Evolutionary conservation across 2,797 vertebrate genomes (phyloP), one percentile per base, ranked within the genome.

Genomic region (Urosaurus nigricauda): DNA sequence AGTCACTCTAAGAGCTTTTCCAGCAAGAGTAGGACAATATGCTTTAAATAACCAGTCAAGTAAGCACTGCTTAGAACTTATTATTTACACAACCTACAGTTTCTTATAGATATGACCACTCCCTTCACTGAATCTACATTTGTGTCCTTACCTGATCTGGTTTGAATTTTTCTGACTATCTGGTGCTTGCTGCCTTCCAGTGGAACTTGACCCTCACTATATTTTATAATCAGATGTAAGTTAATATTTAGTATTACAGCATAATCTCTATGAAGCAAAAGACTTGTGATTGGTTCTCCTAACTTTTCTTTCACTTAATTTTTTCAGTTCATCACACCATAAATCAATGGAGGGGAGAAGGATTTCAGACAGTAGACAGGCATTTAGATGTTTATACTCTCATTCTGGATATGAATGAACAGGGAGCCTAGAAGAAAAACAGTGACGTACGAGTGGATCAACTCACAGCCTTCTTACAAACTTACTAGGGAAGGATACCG

Each of bases 131-230:
- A 82, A 26, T 4, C 56, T 82, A 63, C 12, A 75, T 88, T 37
- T 74, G 9, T 80, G 13, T 40, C 40, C 58, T 91, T 88, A 91
- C 87, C 83, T 81, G 77, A 0, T 84, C 35, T 58, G 75, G 16
- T 37, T 58, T 75, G 73, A 68, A 79, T n/a, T 84, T 29, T 35
- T 79, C 74, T 43, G 17, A 8, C 74, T 83, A 11, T 35, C 26
- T 40, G 21, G 2, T 19, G 14, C 9, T 47, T 77, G 1, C 35
- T 85, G 40, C 8, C 29, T 68, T 89, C 58, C 1, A 77, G 3
- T 75, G 51, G 63, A 79, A 79, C 68, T 71, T 78, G 12, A 63
- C n/a, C 53, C n/a, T 32, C 53, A n/a, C 14, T 58, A 58, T 53
- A 58, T 35, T 83, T 74, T 65, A 56, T 85, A 80, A 71, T 1